A percentile compares a stretch with the other conserved stretches of the same genome.
phyloP scores from a whole-genome alignment of 2,113 vertebrate species.

The Bombycilla garrulus region DNA sequence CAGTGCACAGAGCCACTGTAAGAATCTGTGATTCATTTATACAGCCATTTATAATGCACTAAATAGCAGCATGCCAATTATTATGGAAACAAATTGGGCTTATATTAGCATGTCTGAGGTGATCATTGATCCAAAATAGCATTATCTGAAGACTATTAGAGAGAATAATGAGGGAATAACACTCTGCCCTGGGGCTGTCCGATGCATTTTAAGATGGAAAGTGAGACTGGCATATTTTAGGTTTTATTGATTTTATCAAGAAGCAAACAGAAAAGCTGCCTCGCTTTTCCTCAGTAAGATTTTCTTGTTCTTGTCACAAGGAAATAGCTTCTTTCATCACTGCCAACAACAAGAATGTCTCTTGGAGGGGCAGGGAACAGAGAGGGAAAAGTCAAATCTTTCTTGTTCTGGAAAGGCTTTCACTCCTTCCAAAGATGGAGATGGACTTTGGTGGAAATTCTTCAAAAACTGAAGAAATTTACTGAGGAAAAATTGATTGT shows the following conservation, averaged over 20 bases:
- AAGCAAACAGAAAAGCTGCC: constrained; percentile 16
- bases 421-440: background rate
- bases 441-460: background rate
- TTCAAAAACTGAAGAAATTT: background rate
- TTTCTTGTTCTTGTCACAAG: constrained; percentile 19
- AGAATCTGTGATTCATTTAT: constrained; percentile 63
- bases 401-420: background rate
- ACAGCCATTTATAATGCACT: constrained; percentile 42
- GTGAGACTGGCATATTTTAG: constrained; percentile 10
- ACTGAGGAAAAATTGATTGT: background rate
- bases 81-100: constrained; percentile 51
- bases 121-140: constrained; percentile 38
- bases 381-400: background rate
- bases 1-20: background rate
- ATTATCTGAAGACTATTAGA: constrained; percentile 7
- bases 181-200: constrained; percentile 20
- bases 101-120: constrained; percentile 42
- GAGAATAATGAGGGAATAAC: constrained; percentile 31
- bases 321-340: constrained; percentile 27
- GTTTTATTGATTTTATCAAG: constrained; percentile 15
- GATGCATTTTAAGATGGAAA: background rate
- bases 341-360: background rate
- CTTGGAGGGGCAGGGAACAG: background rate
- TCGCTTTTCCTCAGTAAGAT: background rate
- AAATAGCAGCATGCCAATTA: constrained; percentile 52